Conservation (phyloP, 2,797 vertebrate species). For the Neosilurus mollespiculum region DNA sequence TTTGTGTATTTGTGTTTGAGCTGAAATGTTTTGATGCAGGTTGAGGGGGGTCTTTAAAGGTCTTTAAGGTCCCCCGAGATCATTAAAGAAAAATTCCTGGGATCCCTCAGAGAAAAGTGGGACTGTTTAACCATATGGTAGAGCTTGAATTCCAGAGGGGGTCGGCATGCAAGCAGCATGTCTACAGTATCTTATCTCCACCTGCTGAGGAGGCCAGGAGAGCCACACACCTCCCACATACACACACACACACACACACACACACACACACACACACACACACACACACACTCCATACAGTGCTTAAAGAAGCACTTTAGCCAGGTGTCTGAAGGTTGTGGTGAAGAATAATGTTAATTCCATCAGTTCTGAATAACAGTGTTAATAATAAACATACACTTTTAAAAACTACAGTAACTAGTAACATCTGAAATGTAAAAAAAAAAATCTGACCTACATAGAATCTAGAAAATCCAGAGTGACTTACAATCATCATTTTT, state of each 20-base stretch:
- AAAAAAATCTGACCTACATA: too few species aligned
- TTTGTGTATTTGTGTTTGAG: constrained; percentile 44
- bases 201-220: constrained; percentile 61
- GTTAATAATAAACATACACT: background rate
- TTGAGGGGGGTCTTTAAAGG: constrained; percentile 28
- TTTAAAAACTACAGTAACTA: background rate
- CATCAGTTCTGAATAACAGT: background rate
- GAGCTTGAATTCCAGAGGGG: constrained; percentile 67
- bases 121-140: constrained; percentile 57
- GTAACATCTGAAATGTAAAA: too few species aligned
- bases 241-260: background rate
- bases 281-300: too few species aligned
- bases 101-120: constrained; percentile 51
- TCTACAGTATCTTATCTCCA: constrained; percentile 71
- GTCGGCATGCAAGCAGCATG: constrained; percentile 33
- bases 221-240: constrained; percentile 22
- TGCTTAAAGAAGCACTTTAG: background rate
- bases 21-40: constrained; percentile 23
- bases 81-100: constrained; percentile 54
- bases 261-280: constrained; percentile 11
- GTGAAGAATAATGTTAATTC: background rate
- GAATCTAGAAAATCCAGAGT: too few species aligned
- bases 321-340: background rate
- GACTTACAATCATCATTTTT: too few species aligned
- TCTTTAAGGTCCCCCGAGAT: constrained; percentile 41